Base-by-base conservation (phyloP, 2,888 invertebrate genomes). In the Drosophila buzzatii region DNA sequence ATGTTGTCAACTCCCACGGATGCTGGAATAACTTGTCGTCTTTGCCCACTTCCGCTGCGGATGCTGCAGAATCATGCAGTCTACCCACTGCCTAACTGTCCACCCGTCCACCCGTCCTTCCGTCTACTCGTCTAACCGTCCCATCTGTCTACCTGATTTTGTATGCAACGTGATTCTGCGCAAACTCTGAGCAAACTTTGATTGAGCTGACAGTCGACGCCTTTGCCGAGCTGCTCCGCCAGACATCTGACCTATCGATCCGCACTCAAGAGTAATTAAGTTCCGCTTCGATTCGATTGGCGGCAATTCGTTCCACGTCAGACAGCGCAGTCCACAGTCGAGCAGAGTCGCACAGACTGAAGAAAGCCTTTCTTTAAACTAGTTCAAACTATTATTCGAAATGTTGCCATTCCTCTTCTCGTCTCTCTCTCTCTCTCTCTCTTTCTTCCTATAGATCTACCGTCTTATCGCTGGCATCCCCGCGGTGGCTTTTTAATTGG, bases 401-500 rank as follows among this genome's bases (percentile, higher is more conserved):
- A 44, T 45, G 59, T 35, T 53, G 52, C 16, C 37, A 18, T 55
- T 55, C 14, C 61, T 35, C 23, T 18, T n/a, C 2, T 6, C 35
- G 12, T 20, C 33, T 33, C 18, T 12, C 42, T 20, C 18, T n/a
- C n/a, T 1, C 8, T 9, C 57, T n/a, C n/a, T 23, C 18, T 27
- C 42, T 27, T 39, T 16, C 18, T 33, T 20, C 58, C n/a, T 47
- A 7, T 7, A 44, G 20, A 20, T 44, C 3, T 42, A 23, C 8
- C 31, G 33, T 33, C 61, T 67, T 60, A 71, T 64, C 72, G 70
- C 44, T 77, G 70, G 84, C 81, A 70, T 71, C 85, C 90, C 89
- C 82, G 79, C 70, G 88, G 91, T 84, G 91, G 75, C 76, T 81
- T 89, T 90, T 91, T 91, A 91, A 91, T 90, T 91, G 86, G 85